Evolutionary conservation across 2,797 vertebrate genomes (phyloP).

Genomic region (Ctenopoma kingsleyae): DNA sequence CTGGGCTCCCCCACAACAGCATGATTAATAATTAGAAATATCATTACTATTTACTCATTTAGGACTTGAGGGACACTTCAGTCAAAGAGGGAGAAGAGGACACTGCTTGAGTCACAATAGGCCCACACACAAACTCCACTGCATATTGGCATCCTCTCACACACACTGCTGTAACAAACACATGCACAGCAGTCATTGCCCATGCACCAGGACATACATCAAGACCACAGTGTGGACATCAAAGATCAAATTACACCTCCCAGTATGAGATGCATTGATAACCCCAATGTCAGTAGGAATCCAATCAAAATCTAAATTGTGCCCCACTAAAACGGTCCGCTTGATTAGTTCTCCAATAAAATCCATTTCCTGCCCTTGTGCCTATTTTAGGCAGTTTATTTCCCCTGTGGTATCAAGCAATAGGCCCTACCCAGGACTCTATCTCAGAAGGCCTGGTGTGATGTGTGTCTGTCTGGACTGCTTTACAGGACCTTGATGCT

Average conservation of each 20-base stretch:
- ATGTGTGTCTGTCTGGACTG: slow-evolving; percentile 73
- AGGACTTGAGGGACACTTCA: not conserved
- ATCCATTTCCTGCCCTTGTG: slow-evolving; percentile 86
- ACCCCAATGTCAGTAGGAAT: slow-evolving; percentile 84
- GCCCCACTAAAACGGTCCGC: slow-evolving; percentile 81
- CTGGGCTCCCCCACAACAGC: not conserved
- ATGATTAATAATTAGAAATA: slow-evolving; percentile 20
- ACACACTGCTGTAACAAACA: slow-evolving; percentile 43
- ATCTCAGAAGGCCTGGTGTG: slow-evolving; percentile 68
- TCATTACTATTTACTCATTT: slow-evolving; percentile 19
- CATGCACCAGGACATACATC: slow-evolving; percentile 81
- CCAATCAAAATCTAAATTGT: slow-evolving; percentile 88
- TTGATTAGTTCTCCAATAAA: slow-evolving; percentile 89
- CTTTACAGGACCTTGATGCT: slow-evolving; percentile 71
- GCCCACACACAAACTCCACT: slow-evolving; percentile 14
- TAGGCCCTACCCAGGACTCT: slow-evolving; percentile 75
- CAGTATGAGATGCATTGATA: slow-evolving; percentile 85
- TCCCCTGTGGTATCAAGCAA: slow-evolving; percentile 85
- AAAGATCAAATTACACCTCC: slow-evolving; percentile 86
- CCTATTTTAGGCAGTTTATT: slow-evolving; percentile 87
- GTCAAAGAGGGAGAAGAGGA: slow-evolving; percentile 9
- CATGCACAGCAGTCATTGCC: slow-evolving; percentile 72
- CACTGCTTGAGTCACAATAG: slow-evolving; percentile 12
- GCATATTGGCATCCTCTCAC: slow-evolving; percentile 21
- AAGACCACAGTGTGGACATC: slow-evolving; percentile 79